Evolutionary conservation across 2,888 invertebrate species (phyloP), one percentile per base, ranked within the genome.

Genomic region (Eudasyphora cyanicolor): DNA sequence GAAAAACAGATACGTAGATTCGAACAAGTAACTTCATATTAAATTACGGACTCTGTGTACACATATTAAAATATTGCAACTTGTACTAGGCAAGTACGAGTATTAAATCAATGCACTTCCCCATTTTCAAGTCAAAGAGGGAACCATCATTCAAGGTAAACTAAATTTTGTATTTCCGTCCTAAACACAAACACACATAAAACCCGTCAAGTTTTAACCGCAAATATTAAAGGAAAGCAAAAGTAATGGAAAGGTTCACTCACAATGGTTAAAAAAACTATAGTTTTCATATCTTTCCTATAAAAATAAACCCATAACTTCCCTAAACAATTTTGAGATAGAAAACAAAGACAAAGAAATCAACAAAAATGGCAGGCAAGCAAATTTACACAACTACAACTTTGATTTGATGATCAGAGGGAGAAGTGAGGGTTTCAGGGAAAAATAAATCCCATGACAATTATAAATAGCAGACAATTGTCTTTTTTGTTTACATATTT

Each of bases 361-460:
- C n/a, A 45, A 45, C 14, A n/a, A 45, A 45, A n/a, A 45, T n/a
- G 2, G 6, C 38, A 45, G 45, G n/a, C 8, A 49, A 19, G n/a
- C n/a, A n/a, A 51, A 51, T 51, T 6, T 49, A 51, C 51, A 51
- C 51, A 19, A 49, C 19, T 4, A 17, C 17, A 49, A 45, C 45
- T 14, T 2, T 5, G 45, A n/a, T 3, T 7, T 45, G 45, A 4
- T 21, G 24, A n/a, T n/a, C 51, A 1, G 51, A 12, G 10, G 24
- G 8, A 51, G 24, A 35, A 35, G 51, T 45, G 45, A 6, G 12
- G n/a, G n/a, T 45, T 45, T 51, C 5, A 51, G 51, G 5, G 17
- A 49, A 49, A 49, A 51, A 10, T 21, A 51, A 51, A 19, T 51
- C 51, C 51, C 51, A 51, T 51, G 51, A 51, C 51, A 51, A 51